A percentile compares a stretch with the other conserved stretches of the same genome.
phyloP scores from a whole-genome alignment of 2,888 invertebrate species.

The Stegophylla sp. region DNA sequence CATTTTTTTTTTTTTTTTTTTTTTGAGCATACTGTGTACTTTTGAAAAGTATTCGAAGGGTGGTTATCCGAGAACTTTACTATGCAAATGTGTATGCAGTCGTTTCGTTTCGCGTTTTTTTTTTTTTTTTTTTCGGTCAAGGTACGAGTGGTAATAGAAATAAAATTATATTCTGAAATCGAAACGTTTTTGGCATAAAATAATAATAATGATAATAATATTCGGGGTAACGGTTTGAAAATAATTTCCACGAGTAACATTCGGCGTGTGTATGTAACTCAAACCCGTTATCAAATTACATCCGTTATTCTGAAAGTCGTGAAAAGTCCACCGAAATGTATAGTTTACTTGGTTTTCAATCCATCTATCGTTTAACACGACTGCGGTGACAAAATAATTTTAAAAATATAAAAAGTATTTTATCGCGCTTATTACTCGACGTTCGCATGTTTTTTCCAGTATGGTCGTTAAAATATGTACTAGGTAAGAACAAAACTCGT shows the following conservation, averaged over 20 bases:
- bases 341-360: background rate
- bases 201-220: background rate
- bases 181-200: background rate
- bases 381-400: too few species aligned
- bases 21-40: background rate
- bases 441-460: too few species aligned
- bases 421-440: too few species aligned
- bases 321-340: background rate
- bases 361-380: too few species aligned
- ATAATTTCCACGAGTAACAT: background rate
- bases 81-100: conserved; percentile 27
- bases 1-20: conserved; percentile 12
- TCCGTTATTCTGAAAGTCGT: background rate
- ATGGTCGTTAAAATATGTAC: too few species aligned
- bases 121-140: conserved; percentile 17
- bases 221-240: background rate
- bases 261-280: too few species aligned
- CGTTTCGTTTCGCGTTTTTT: background rate
- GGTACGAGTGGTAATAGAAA: background rate
- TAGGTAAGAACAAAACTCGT: too few species aligned
- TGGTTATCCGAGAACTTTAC: conserved; percentile 33
- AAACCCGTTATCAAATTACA: background rate
- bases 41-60: conserved; percentile 21
- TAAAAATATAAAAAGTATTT: too few species aligned
- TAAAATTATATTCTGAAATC: conserved; percentile 36